Base-by-base conservation (phyloP, 2,113 vertebrate species). In the Rhinolophus ferrumequinum region DNA sequence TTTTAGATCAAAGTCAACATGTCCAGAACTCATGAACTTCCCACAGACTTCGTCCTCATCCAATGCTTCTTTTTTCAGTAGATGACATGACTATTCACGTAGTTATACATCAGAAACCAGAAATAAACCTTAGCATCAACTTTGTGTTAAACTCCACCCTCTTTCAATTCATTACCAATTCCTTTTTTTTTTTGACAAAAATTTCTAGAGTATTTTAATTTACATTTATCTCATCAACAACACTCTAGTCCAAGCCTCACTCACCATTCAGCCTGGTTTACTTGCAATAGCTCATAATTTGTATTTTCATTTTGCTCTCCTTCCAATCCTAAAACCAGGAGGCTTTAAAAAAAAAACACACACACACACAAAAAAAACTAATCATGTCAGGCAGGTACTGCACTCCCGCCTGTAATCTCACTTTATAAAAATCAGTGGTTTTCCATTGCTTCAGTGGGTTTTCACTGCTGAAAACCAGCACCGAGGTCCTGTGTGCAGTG, bases 401-500 rank as follows among this genome's bases (percentile, higher is more conserved):
- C 2, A 80, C 18, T 24, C 6, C 22, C 69, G 6, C 9, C 14
- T 26, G 52, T 47, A 81, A 10, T 58, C 30, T 85, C 47, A 52
- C 26, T 35, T 80, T 62, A 67, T 56, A 41, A 58, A 82, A 26
- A 66, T 21, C 3, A 28, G 50, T 54, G 7, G 22, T 38, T 86
- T 47, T 47, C 6, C 28, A 21, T 38, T 2, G 41, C 30, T 54
- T 84, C 24, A 2, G 16, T 80, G 14, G 21, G 8, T 41, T 77
- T 67, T 28, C 8, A 14, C 9, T 9, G 8, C 73, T 70, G 67
- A 30, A 5, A 4, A 22, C 0, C 73, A 6, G 35, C 21, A 28
- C 9, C 16, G 47, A 0, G 9, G 2, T 3, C 22, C 30, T 6
- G 0, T 1, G 0, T 14, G 2, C 67, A 16, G 22, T 3, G 18